Conservation (phyloP, 2,797 vertebrate species). For the Ceyx erithaca region DNA sequence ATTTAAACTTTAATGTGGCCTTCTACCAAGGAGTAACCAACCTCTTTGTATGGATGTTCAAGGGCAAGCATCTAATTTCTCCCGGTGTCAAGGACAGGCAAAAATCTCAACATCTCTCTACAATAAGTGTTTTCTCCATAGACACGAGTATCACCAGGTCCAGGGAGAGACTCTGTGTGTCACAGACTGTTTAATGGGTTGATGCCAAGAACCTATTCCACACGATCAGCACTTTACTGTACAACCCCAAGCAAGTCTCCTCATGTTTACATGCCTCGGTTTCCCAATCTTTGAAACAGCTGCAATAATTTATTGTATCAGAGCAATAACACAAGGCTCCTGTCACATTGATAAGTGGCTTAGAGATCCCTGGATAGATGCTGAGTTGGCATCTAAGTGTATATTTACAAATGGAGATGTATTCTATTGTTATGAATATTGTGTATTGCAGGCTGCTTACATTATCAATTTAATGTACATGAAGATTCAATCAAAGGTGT, state of each 20-base stretch:
- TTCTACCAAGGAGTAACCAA: not conserved
- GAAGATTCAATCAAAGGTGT: conserved; percentile 55
- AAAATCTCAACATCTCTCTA: not conserved
- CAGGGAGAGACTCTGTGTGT: not conserved
- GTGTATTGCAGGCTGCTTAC: conserved; percentile 25
- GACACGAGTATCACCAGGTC: not conserved
- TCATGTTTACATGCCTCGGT: not conserved
- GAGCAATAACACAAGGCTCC: not conserved
- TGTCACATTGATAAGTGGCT: not conserved
- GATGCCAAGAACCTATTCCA: not conserved
- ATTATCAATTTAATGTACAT: conserved; percentile 50
- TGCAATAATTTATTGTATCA: not conserved
- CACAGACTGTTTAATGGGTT: not conserved
- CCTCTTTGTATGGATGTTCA: not conserved
- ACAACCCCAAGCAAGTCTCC: not conserved
- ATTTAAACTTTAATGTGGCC: conserved; percentile 5
- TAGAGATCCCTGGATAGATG: conserved; percentile 5
- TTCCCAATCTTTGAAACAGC: not conserved
- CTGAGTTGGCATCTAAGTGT: conserved; percentile 30
- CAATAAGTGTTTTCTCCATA: not conserved
- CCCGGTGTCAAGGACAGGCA: not conserved
- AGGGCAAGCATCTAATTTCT: conserved; percentile 26
- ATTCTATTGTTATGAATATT: conserved; percentile 28
- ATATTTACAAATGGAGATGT: conserved; percentile 59
- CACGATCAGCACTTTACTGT: not conserved